These are phyloP conservation scores for Trichosurus vulpecula DNA, from an alignment of 2,797 vertebrate genomes.

Conservation along the genomic window DNA sequence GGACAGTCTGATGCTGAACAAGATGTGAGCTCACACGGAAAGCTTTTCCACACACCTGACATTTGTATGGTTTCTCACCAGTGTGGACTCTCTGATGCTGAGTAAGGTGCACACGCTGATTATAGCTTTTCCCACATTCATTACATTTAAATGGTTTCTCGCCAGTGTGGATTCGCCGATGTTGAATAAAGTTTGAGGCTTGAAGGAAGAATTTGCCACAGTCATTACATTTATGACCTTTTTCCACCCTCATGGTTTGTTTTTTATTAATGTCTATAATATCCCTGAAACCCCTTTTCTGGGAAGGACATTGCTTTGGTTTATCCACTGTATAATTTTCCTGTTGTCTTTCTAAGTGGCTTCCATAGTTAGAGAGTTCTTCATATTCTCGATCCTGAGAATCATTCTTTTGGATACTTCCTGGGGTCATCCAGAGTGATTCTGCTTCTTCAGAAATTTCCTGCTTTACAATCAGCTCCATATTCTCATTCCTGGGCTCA, in stretches of 20 bases:
- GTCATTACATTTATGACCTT: conserved; percentile 79
- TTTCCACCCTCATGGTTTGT: conserved; percentile 67
- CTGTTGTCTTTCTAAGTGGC: conserved; percentile 64
- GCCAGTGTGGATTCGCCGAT: conserved; percentile 81
- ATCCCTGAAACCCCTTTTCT: conserved; percentile 41
- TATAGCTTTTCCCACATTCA: conserved; percentile 75
- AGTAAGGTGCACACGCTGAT: conserved; percentile 78
- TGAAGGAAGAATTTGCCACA: conserved; percentile 82
- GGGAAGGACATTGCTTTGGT: conserved; percentile 55
- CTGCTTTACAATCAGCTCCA: conserved; percentile 65
- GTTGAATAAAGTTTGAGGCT: conserved; percentile 80
- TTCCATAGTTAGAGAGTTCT: conserved; percentile 50
- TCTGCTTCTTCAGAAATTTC: conserved; percentile 51
- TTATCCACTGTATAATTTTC: conserved; percentile 49
- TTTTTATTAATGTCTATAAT: conserved; percentile 63
- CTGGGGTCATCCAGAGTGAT: conserved; percentile 46
- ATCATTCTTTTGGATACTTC: conserved; percentile 21
- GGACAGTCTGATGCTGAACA: conserved; percentile 80
- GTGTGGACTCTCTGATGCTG: conserved; percentile 81
- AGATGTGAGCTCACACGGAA: conserved; percentile 82
- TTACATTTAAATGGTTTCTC: conserved; percentile 83
- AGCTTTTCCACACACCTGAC: conserved; percentile 78
- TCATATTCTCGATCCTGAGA: conserved; percentile 46
- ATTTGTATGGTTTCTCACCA: conserved; percentile 77
- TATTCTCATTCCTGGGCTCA: conserved; percentile 36